phyloP scores from a whole-genome alignment of 1,140 invertebrate genomes.

The Oreohelix idahoensis region DNA sequence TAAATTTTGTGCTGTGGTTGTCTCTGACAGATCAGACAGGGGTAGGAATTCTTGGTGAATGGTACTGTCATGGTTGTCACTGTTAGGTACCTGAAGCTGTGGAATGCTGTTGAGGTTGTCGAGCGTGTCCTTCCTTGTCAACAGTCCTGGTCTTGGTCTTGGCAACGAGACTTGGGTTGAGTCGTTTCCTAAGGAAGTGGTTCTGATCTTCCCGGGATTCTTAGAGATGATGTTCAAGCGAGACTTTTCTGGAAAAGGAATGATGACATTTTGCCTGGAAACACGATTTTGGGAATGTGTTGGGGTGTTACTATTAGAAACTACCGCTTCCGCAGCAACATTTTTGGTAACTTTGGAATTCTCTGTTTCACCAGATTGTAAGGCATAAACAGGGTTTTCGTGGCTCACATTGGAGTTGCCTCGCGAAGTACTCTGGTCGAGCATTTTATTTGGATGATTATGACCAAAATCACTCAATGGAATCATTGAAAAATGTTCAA shows the following conservation, averaged over 20 bases:
- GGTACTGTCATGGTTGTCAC: not conserved
- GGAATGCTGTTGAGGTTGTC: not conserved
- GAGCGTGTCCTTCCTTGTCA: not conserved
- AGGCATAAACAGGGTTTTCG: not conserved
- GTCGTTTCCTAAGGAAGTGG: not conserved
- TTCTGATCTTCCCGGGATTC: not conserved
- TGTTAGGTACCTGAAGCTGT: not conserved
- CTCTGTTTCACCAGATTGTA: not conserved
- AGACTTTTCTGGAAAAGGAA: not conserved
- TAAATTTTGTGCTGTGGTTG: not conserved
- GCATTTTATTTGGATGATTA: not conserved
- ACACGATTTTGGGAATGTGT: not conserved
- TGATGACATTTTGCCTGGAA: not conserved
- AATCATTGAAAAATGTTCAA: not conserved
- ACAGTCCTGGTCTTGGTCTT: not conserved
- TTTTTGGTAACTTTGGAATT: not conserved
- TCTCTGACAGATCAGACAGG: not conserved
- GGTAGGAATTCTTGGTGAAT: not conserved
- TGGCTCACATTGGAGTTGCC: not conserved
- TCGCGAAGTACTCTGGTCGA: not conserved
- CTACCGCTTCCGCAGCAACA: not conserved
- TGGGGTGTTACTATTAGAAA: not conserved
- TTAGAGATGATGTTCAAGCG: not conserved
- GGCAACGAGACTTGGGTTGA: not conserved
- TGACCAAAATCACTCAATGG: not conserved